A percentile compares a stretch with the other conserved stretches of the same genome.
These are phyloP conservation scores for Hyperoplus lanceolatus DNA, from an alignment of 2,797 vertebrate species.

Conservation along the genomic window DNA sequence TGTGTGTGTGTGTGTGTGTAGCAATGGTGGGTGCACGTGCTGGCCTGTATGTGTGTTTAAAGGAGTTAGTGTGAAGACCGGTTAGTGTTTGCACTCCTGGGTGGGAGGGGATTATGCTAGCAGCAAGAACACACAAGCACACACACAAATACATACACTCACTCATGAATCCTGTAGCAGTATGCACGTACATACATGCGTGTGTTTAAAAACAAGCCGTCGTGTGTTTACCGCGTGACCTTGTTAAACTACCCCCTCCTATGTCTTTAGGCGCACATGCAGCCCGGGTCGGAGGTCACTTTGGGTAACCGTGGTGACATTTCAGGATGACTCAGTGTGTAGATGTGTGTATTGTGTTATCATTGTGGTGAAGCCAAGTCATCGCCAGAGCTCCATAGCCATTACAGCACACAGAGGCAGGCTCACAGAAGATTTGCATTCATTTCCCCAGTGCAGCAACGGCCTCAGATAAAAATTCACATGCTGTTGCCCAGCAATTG, in stretches of 20 bases:
- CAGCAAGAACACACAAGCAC: constrained; percentile 24
- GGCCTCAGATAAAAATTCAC: constrained; percentile 59
- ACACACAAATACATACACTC: constrained; percentile 6
- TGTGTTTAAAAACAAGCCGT: constrained; percentile 17
- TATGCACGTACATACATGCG: background rate
- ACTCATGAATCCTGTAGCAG: constrained; percentile 32
- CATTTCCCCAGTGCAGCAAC: constrained; percentile 64
- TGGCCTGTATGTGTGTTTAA: constrained; percentile 6
- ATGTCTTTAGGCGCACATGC: constrained; percentile 14
- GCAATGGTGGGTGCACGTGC: constrained; percentile 17
- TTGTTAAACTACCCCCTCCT: constrained; percentile 1
- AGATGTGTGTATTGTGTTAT: constrained; percentile 19
- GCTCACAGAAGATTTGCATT: constrained; percentile 67
- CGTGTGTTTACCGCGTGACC: constrained; percentile 16
- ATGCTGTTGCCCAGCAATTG: constrained; percentile 62
- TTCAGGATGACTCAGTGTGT: constrained; percentile 37
- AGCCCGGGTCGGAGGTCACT: constrained; percentile 64
- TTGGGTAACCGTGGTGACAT: constrained; percentile 41
- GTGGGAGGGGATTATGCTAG: constrained; percentile 31
- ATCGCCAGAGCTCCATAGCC: constrained; percentile 40
- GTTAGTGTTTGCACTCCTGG: constrained; percentile 64
- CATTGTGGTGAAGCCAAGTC: constrained; percentile 43
- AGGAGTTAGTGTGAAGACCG: constrained; percentile 29
- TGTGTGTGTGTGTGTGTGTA: constrained; percentile 12
- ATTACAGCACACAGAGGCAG: constrained; percentile 48